Conservation (phyloP, 2,888 invertebrate genomes). For the Globia sparganii region DNA sequence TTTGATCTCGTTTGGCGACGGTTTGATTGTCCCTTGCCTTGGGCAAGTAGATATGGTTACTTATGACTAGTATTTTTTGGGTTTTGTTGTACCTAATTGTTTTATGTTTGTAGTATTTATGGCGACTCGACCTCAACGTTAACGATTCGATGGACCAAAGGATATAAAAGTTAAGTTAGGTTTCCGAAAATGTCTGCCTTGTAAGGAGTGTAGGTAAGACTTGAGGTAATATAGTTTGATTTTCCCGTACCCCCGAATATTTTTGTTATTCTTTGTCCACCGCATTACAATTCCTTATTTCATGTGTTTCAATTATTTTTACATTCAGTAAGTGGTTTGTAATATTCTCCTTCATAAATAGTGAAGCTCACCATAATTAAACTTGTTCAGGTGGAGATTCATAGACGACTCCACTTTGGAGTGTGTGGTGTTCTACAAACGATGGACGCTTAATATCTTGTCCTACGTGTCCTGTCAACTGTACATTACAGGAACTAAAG, state of each 20-base stretch:
- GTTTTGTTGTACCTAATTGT: constrained; percentile 45
- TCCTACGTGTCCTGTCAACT: no score
- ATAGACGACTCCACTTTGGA: no score
- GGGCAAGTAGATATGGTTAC: constrained; percentile 65
- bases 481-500: no score
- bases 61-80: constrained; percentile 53
- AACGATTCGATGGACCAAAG: not conserved
- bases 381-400: not conserved
- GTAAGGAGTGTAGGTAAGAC: no score
- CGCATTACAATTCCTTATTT: no score
- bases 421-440: no score
- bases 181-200: no score
- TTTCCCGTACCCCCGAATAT: no score
- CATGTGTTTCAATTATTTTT: not conserved
- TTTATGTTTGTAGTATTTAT: not conserved
- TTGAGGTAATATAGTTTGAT: not conserved
- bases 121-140: not conserved
- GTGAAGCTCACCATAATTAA: not conserved
- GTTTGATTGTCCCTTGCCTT: constrained; percentile 77
- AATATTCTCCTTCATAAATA: not conserved
- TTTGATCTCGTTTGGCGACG: constrained; percentile 83
- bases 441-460: not conserved
- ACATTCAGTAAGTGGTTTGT: not conserved
- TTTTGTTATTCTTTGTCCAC: no score
- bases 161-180: not conserved